Percentiles rank a stretch among this genome's conserved stretches.
Conservation (phyloP, 2,888 invertebrate genomes). For the Drymonia ruficornis region DNA sequence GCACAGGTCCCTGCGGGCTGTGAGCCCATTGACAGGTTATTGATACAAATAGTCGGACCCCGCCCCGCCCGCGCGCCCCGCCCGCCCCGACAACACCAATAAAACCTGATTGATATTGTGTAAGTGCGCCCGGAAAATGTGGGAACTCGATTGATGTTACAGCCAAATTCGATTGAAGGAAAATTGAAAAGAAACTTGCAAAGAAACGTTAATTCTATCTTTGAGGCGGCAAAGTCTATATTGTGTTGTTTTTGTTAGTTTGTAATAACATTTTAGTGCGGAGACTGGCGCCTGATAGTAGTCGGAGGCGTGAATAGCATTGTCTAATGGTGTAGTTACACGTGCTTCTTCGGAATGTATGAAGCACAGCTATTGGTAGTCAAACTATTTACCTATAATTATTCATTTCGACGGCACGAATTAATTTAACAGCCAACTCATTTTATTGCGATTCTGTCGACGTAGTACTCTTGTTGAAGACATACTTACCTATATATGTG, state of each 20-base stretch:
- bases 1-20: slow-evolving; percentile 72
- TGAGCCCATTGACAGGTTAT: slow-evolving; percentile 85
- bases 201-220: slow-evolving; percentile 50
- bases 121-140: slow-evolving; percentile 84
- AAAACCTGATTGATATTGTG: slow-evolving; percentile 85
- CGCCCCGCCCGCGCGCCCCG: slow-evolving; percentile 53
- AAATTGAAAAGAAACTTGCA: slow-evolving; percentile 77
- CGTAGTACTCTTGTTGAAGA: too few species aligned
- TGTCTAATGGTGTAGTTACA: slow-evolving; percentile 65
- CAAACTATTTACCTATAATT: slow-evolving; percentile 21
- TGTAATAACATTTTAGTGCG: slow-evolving; percentile 52
- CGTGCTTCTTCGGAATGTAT: slow-evolving; percentile 42
- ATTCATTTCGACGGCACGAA: slow-evolving; percentile 19
- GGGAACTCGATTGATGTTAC: slow-evolving; percentile 85
- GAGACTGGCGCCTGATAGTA: slow-evolving; percentile 64
- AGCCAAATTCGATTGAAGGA: slow-evolving; percentile 83
- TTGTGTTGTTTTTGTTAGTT: slow-evolving; percentile 23
- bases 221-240: slow-evolving; percentile 44
- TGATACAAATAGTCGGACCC: slow-evolving; percentile 81
- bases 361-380: slow-evolving; percentile 5
- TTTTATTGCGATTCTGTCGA: neutral
- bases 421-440: neutral
- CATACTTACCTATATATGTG: too few species aligned
- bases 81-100: slow-evolving; percentile 80
- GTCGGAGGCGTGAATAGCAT: slow-evolving; percentile 79